Evolutionary conservation across 2,113 vertebrate species (phyloP).

Genomic region (Astur gentilis): DNA sequence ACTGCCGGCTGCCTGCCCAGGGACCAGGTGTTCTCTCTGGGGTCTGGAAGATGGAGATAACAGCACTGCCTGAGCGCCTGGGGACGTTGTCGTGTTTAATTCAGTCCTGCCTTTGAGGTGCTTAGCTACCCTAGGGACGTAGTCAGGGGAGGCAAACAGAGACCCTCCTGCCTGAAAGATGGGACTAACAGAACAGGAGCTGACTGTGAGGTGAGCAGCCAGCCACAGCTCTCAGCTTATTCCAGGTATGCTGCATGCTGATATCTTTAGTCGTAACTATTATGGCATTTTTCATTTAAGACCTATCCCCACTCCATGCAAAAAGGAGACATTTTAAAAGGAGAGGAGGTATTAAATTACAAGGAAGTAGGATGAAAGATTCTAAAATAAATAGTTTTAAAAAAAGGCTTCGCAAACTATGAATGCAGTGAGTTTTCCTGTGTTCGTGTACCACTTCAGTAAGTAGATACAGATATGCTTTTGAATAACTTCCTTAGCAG

Average conservation of each 20-base stretch:
- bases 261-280: background rate
- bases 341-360: background rate
- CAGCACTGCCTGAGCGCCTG: background rate
- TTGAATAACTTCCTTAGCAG: background rate
- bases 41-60: background rate
- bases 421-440: background rate
- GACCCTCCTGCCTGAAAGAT: background rate
- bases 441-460: background rate
- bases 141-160: background rate
- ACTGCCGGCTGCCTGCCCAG: background rate
- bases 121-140: background rate
- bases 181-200: background rate
- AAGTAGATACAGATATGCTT: background rate
- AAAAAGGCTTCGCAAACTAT: background rate
- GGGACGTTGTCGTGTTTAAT: background rate
- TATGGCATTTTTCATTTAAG: background rate
- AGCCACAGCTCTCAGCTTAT: background rate
- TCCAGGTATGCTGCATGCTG: background rate
- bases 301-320: background rate
- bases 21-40: background rate
- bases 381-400: background rate
- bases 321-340: background rate
- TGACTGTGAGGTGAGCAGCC: background rate
- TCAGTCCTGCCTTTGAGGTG: background rate
- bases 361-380: background rate